Evolutionary conservation across 2,888 invertebrate genomes (phyloP).

Genomic region (Conops quadrifasciatus): DNA sequence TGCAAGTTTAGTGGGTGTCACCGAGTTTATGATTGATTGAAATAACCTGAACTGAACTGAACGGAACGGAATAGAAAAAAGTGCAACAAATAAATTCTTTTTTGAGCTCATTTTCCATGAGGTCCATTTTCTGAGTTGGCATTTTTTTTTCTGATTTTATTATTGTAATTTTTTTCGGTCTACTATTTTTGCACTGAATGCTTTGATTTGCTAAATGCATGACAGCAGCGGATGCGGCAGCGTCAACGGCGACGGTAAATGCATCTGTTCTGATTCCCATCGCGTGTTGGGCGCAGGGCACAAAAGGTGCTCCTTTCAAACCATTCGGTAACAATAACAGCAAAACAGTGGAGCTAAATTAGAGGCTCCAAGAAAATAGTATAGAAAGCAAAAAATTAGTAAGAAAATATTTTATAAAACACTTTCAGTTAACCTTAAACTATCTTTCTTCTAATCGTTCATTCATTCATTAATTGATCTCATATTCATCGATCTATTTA

Average conservation of each 20-base stretch:
- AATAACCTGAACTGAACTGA: no score
- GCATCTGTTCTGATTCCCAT: constrained; percentile 47
- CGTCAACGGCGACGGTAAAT: not conserved
- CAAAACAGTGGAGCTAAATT: not conserved
- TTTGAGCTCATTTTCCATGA: not conserved
- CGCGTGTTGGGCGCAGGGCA: constrained; percentile 44
- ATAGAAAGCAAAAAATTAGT: constrained; percentile 33
- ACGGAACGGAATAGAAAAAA: not conserved
- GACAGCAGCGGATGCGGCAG: not conserved
- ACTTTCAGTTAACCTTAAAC: no score
- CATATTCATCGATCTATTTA: no score
- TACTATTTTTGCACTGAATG: constrained; percentile 1
- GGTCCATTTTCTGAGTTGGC: not conserved
- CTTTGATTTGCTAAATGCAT: not conserved
- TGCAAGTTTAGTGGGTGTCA: not conserved
- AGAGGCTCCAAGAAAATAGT: no score
- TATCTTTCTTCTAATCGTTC: no score
- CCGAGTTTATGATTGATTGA: no score
- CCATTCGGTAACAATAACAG: not conserved
- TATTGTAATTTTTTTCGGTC: not conserved
- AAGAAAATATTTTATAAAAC: not conserved
- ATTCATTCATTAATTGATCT: no score
- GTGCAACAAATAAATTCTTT: not conserved
- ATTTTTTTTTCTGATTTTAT: not conserved
- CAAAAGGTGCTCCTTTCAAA: constrained; percentile 13